These are phyloP conservation scores for Trachelus tabidus DNA, from an alignment of 2,888 invertebrate genomes.

Conservation along the genomic window DNA sequence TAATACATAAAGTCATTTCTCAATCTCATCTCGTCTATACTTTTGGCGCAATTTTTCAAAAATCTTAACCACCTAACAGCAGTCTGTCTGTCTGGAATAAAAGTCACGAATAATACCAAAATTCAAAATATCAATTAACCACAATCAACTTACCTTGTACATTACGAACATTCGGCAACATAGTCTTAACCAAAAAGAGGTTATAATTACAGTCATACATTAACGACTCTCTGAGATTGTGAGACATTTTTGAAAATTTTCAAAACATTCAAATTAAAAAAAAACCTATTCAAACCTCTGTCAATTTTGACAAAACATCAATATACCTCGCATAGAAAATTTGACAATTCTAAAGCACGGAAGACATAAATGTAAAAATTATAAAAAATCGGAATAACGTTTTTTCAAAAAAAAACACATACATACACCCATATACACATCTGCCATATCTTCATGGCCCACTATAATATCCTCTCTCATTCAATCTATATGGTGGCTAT, in stretches of 20 bases:
- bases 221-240: slow-evolving; percentile 33
- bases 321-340: not conserved
- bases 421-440: not conserved
- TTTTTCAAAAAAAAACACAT: not conserved
- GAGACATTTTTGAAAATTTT: slow-evolving; percentile 26
- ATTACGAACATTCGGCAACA: slow-evolving; percentile 64
- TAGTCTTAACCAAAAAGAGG: slow-evolving; percentile 67
- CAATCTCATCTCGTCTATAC: slow-evolving; percentile 68
- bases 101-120: not conserved
- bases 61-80: slow-evolving; percentile 69
- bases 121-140: not conserved
- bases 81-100: slow-evolving; percentile 63
- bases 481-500: not conserved
- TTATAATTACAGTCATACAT: slow-evolving; percentile 69
- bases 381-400: not conserved
- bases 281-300: not conserved
- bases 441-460: not conserved
- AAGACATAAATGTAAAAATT: not conserved
- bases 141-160: slow-evolving; percentile 40
- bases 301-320: not conserved
- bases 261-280: not conserved
- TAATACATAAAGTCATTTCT: slow-evolving; percentile 70
- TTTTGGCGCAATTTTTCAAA: slow-evolving; percentile 64
- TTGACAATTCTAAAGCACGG: not conserved
- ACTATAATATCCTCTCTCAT: not conserved